Conservation (phyloP, 2,888 invertebrate genomes). For the Choreutis nemorana region DNA sequence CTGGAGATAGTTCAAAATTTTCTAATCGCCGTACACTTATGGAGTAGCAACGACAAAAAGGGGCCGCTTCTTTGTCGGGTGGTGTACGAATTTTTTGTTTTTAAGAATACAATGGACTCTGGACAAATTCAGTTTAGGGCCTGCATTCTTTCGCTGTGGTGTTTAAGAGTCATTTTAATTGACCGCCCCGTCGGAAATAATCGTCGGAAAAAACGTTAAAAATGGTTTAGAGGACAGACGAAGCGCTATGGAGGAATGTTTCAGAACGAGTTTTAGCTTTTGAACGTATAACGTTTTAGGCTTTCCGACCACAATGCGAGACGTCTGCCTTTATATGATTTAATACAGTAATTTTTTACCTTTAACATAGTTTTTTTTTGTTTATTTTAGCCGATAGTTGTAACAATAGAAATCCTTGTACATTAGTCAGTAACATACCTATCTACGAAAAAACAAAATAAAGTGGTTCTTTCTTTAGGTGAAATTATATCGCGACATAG, state of each 20-base stretch:
- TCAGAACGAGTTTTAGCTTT: conserved; percentile 32
- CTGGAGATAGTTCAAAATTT: conserved; percentile 30
- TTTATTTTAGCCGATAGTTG: too few relatives aligned
- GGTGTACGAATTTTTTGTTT: conserved; percentile 32
- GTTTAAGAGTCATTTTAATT: conserved; percentile 62
- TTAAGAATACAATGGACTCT: conserved; percentile 41
- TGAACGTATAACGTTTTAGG: conserved; percentile 16
- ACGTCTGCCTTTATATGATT: too few relatives aligned
- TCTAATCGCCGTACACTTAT: conserved; percentile 53
- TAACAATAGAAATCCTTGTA: too few relatives aligned
- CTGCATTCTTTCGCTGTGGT: conserved; percentile 43
- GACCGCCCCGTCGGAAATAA: conserved; percentile 40
- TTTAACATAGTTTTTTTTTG: too few relatives aligned
- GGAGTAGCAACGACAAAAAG: conserved; percentile 44
- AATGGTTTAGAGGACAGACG: conserved; percentile 19
- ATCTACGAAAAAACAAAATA: too few relatives aligned
- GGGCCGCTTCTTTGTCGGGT: conserved; percentile 49
- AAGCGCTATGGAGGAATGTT: conserved; percentile 54
- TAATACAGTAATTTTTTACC: too few relatives aligned
- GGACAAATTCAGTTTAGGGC: conserved; percentile 48
- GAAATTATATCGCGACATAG: too few relatives aligned
- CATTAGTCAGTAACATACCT: too few relatives aligned
- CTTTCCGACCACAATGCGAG: conserved; percentile 16
- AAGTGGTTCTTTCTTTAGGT: too few relatives aligned
- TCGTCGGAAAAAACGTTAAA: conserved; percentile 27